These are phyloP conservation scores for Amphipyra berbera DNA, from an alignment of 2,888 invertebrate genomes.

Conservation along the genomic window DNA sequence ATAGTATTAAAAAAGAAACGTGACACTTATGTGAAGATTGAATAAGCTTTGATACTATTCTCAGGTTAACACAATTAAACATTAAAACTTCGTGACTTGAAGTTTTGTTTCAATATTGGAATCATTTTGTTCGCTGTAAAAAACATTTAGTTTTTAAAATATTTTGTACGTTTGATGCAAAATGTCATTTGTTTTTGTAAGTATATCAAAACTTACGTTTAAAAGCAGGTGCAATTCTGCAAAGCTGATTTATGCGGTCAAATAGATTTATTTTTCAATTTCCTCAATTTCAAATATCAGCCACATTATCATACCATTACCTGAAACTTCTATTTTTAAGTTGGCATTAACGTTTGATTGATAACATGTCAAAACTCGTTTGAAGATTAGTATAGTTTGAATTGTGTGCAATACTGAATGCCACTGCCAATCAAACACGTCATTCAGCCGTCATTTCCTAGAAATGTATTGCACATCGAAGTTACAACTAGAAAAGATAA, in stretches of 20 bases:
- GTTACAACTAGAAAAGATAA: background rate
- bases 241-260: no score
- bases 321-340: background rate
- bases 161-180: no score
- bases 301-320: no score
- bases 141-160: no score
- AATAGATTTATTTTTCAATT: no score
- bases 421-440: background rate
- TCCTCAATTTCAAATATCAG: no score
- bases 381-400: slow-evolving; percentile 13
- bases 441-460: background rate
- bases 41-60: background rate
- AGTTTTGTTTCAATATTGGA: background rate
- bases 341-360: slow-evolving; percentile 12
- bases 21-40: slow-evolving; percentile 2
- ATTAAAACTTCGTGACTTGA: background rate
- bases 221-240: no score
- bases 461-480: background rate
- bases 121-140: background rate
- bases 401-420: slow-evolving; percentile 1
- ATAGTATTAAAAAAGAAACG: slow-evolving; percentile 12
- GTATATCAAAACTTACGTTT: no score
- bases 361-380: slow-evolving; percentile 9
- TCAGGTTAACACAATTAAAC: background rate
- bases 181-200: no score